Base-by-base conservation (phyloP, 2,797 vertebrate genomes). In the Lagodon rhomboides region DNA sequence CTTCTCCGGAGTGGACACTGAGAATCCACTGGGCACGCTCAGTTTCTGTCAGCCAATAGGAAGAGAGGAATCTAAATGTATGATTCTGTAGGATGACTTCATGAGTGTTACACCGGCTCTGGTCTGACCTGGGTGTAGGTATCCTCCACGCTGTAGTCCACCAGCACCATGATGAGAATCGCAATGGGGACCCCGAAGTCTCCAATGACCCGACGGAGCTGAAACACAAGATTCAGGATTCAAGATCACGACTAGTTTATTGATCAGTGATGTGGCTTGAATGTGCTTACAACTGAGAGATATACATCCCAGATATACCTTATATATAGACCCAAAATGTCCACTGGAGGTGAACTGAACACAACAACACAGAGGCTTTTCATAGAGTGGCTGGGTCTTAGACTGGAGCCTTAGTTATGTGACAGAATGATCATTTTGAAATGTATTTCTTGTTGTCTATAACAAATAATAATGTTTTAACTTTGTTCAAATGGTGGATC, bases 121-220 rank as follows among this genome's bases (percentile, higher is more conserved):
- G 4, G 4, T 44, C 82, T 86, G n/a, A 98, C 98, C 96, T 98
- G 98, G 0, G 97, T 97, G 85, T 96, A 98, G 12, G 97, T 97
- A 87, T 98, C 97, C 75, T 94, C 87, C 69, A 97, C 95, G 70
- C 96, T 95, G 84, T 96, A 96, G 87, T 98, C 97, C 87, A 98
- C 95, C 79, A 98, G 93, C 76, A 99, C 97, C 97, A 98, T 98
- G 80, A 98, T 89, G 43, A 98, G 95, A 89, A 99, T 98, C 0
- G 97, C 97, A 0, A 98, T 98, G 50, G 97, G 98, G 38, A 99
- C 97, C 2, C 98, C 98, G 0, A 99, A 98, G 92, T 99, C 97
- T 69, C 98, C 98, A 0, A 99, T 99, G 73, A 98, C 95, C 68
- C 98, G 93, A 18, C 98, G 96, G 22, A 98, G 92, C 97, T 99